These are phyloP conservation scores for Drosophila multiciliata DNA, from an alignment of 2,888 invertebrate genomes.

Conservation along the genomic window DNA sequence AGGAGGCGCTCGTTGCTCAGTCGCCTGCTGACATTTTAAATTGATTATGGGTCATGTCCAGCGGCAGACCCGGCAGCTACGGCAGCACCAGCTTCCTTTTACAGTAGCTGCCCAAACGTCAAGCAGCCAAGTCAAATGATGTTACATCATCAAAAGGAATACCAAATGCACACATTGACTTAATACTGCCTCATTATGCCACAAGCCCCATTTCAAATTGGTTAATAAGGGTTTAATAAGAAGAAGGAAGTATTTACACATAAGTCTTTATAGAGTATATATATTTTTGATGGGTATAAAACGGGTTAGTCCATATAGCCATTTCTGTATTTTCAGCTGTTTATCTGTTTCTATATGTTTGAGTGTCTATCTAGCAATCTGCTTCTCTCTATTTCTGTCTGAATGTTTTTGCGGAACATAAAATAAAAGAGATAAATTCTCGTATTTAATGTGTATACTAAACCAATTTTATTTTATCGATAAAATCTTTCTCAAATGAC, in stretches of 20 bases:
- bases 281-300: background rate
- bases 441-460: background rate
- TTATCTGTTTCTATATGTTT: too few species aligned
- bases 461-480: background rate
- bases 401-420: background rate
- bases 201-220: background rate
- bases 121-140: constrained; percentile 6
- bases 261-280: background rate
- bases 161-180: background rate
- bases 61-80: background rate
- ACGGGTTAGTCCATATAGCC: background rate
- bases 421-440: background rate
- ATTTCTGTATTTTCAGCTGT: background rate
- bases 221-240: background rate
- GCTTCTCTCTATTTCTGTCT: background rate
- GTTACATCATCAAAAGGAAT: constrained; percentile 2
- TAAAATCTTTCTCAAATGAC: too few species aligned
- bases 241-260: background rate
- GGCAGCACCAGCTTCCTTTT: background rate
- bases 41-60: constrained; percentile 49
- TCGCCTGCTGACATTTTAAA: constrained; percentile 53
- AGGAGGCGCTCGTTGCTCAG: background rate
- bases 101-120: constrained; percentile 9
- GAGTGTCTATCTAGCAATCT: background rate
- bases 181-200: background rate